phyloP scores from a whole-genome alignment of 1,140 invertebrate species.

The Armadillidium nasatum region DNA sequence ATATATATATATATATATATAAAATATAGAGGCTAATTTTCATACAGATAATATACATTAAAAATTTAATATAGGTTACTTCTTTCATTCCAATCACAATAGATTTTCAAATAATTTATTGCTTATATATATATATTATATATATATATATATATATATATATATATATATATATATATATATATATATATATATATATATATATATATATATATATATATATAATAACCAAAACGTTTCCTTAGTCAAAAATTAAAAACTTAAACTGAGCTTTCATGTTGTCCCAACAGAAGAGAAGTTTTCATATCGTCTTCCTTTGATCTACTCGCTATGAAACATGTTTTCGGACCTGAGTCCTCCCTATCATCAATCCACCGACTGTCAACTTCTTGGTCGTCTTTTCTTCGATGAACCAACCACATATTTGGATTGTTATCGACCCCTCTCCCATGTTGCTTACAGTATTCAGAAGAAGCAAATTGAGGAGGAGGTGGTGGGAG shows the following conservation, averaged over 20 bases:
- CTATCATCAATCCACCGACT: neutral
- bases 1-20: no score
- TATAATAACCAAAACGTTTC: no score
- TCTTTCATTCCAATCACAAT: no score
- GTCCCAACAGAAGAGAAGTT: neutral
- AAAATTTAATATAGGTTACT: no score
- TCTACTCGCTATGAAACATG: neutral
- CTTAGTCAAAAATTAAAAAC: neutral
- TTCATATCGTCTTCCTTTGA: neutral
- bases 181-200: no score
- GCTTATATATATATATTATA: no score
- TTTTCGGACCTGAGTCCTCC: neutral
- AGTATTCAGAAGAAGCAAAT: neutral
- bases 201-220: no score
- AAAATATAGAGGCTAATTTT: no score
- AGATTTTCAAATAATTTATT: no score
- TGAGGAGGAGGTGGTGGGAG: neutral
- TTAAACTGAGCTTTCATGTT: constrained; percentile 10
- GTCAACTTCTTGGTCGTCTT: neutral
- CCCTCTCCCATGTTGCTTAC: neutral
- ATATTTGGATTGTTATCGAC: neutral
- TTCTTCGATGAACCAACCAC: neutral
- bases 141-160: no score
- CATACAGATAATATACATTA: no score
- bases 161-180: no score